Base-by-base conservation (phyloP, 2,888 invertebrate species). In the Allygus modestus region DNA sequence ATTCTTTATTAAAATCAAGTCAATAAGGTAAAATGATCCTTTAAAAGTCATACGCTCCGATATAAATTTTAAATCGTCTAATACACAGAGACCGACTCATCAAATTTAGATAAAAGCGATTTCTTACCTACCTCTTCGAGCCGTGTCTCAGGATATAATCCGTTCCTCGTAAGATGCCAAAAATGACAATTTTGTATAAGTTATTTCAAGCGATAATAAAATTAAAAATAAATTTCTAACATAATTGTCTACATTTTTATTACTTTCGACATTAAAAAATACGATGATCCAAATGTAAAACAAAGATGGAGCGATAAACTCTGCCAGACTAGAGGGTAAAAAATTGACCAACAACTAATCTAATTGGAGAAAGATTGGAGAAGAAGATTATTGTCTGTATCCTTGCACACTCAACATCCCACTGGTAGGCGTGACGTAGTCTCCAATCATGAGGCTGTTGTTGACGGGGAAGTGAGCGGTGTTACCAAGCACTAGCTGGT, bases 371-470 rank as follows among this genome's bases (percentile, higher is more conserved):
- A 79, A 33, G 17, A 77, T 41, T 12, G 51, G n/a, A 58, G 20
- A 46, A 51, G 46, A 43, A 31, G 51, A 69, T 81, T 84, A 84
- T 84, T 85, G 85, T 85, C 87, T 85, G 83, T 86, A 87, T 23
- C 84, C 85, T 65, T 86, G 87, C 51, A 87, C 87, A 86, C 87
- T 87, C 79, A 88, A 83, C 82, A 88, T 86, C 69, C 86, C 86
- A 83, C 85, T 87, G 46, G 83, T 85, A 2, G 88, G 87, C 4
- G 88, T 85, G 17, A 94, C 94, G 90, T 95, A 95, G 90, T 95
- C 95, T 81, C 95, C 95, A 88, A 95, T 95, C 95, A 95, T 95
- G 89, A 95, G 91, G 90, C 93, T 94, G 88, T 93, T 93, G 90
- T 94, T 94, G 88, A 94, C 93, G 86, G 94, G 94, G 89, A 94